Conservation (phyloP, 2,113 vertebrate genomes). For the Lagopus leucura region DNA sequence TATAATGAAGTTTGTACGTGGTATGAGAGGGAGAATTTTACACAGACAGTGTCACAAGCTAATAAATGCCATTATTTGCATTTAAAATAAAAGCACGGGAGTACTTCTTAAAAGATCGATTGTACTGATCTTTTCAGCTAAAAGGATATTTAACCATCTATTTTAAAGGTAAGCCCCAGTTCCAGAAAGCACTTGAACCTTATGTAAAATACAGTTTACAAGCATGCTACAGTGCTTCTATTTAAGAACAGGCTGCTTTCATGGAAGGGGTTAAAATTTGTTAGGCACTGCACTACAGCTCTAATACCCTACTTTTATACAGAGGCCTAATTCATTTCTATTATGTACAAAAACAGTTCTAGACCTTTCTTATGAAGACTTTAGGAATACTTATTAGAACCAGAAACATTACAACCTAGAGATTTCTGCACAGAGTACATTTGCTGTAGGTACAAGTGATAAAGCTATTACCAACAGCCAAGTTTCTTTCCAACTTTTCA, state of each 20-base stretch:
- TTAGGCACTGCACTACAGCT: background rate
- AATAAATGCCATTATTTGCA: background rate
- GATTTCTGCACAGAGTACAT: background rate
- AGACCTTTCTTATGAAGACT: background rate
- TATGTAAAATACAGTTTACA: background rate
- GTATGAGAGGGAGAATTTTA: background rate
- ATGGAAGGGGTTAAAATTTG: background rate
- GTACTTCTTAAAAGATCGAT: background rate
- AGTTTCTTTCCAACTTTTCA: conserved; percentile 75
- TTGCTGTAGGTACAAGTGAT: conserved; percentile 60
- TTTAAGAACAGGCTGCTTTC: background rate
- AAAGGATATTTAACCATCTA: background rate
- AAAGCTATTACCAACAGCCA: conserved; percentile 65
- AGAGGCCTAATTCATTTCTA: background rate
- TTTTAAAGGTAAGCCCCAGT: background rate
- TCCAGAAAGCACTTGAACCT: background rate
- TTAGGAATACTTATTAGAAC: background rate
- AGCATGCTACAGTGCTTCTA: background rate
- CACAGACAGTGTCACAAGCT: background rate
- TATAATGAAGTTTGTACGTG: background rate
- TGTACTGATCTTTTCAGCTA: background rate
- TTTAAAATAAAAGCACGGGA: background rate
- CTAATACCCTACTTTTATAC: background rate
- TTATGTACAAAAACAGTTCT: background rate
- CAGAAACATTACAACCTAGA: conserved; percentile 27